Evolutionary conservation across 2,797 vertebrate species (phyloP), one percentile per base, ranked within the genome.

Genomic region (Myotis pilosus): DNA sequence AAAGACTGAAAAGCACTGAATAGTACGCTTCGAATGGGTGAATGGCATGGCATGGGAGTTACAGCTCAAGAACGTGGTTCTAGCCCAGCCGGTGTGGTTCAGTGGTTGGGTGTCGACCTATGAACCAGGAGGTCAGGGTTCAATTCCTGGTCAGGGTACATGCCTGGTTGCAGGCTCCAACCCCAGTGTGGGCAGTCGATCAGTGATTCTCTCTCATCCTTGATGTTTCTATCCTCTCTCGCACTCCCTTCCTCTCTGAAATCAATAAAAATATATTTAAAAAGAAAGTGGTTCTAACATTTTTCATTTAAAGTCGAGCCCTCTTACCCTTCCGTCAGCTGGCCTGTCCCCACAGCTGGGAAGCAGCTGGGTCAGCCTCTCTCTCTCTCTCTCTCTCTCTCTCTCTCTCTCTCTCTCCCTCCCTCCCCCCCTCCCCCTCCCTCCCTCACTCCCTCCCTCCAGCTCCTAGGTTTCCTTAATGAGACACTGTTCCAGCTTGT

Each of bases 11-110:
- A 60, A 72, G 66, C 20, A 23, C 19, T 23, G 78, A 66, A 2
- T 23, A 10, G 55, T 36, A 7, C 1, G 0, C 36, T 60, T 33
- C 5, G 44, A 3, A 1, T 4, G 22, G 74, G 68, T 2, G 74
- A 33, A 25, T 30, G 6, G 23, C 11, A 0, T 38, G 47, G 55
- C 12, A 0, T 36, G 41, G 1, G 20, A 51, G 3, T n/a, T 17
- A 2, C 6, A 12, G 44, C 74, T 89, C 33, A 22, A 19, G 30
- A 89, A 55, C 53, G 53, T 12, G 16, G 19, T 23, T 49, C 3
- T 23, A 12, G 60, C 60, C 25, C 60, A 15, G 60, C 60, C 2
- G 12, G 57, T 13, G 11, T 60, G 57, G 23, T 5, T 60, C 25
- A 60, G 25, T 28, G 57, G 25, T 62, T 62, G 60, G 60, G 60